Percentiles rank a stretch among this genome's conserved stretches.
These are phyloP conservation scores for Campoplex capitator DNA, from an alignment of 2,888 invertebrate species.

Conservation along the genomic window DNA sequence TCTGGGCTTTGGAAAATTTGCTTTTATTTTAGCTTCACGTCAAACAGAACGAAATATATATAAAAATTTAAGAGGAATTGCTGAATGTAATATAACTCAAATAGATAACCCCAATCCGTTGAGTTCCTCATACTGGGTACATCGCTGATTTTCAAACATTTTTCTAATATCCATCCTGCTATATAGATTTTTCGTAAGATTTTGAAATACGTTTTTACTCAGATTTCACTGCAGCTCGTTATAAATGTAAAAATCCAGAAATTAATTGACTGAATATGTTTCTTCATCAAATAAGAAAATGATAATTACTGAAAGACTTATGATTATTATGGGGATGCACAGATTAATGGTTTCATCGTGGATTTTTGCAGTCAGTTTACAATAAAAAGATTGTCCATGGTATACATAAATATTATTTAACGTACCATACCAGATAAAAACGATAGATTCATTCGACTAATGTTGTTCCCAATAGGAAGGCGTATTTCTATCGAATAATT, in stretches of 20 bases:
- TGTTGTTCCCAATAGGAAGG: not conserved
- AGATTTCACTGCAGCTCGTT: not conserved
- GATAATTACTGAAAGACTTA: too few species aligned
- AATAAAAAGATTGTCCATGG: not conserved
- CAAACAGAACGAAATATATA: constrained; percentile 20
- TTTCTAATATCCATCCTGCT: not conserved
- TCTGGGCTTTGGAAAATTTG: constrained; percentile 58
- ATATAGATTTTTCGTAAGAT: not conserved
- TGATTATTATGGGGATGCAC: not conserved
- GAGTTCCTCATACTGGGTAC: not conserved
- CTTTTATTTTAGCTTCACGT: constrained; percentile 53
- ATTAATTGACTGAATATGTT: not conserved
- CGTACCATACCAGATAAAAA: not conserved
- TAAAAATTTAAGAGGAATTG: constrained; percentile 31
- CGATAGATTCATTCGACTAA: not conserved
- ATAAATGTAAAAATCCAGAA: not conserved
- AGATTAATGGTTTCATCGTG: not conserved
- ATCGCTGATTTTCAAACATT: not conserved
- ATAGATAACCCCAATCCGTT: not conserved
- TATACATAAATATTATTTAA: not conserved
- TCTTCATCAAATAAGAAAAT: too few species aligned
- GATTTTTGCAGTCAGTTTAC: not conserved
- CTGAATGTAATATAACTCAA: constrained; percentile 10
- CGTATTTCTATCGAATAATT: constrained; percentile 39
- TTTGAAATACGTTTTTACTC: too few species aligned